These are phyloP conservation scores for Andrena trimmerana DNA, from an alignment of 2,888 invertebrate genomes.

Conservation along the genomic window DNA sequence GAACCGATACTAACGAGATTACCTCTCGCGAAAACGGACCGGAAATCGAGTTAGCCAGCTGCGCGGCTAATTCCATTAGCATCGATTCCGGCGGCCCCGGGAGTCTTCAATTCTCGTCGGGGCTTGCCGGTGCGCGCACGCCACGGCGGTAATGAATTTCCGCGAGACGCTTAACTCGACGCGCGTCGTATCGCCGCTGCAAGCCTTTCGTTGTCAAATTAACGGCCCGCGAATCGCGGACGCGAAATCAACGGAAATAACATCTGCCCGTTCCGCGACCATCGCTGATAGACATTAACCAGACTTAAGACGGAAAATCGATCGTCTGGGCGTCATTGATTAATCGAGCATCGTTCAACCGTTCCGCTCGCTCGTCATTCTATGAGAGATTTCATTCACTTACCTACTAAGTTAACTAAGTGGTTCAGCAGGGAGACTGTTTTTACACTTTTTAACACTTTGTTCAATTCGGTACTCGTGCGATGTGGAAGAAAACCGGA, in stretches of 20 bases:
- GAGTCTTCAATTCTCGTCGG: conserved; percentile 41
- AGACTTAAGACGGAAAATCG: too few relatives aligned
- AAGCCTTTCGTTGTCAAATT: conserved; percentile 46
- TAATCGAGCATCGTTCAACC: too few relatives aligned
- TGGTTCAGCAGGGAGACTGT: too few relatives aligned
- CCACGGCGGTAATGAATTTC: conserved; percentile 52
- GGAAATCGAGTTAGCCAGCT: conserved; percentile 69
- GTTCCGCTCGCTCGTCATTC: too few relatives aligned
- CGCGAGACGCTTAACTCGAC: conserved; percentile 48
- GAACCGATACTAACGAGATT: conserved; percentile 74
- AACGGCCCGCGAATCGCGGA: not conserved
- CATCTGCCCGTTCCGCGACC: not conserved
- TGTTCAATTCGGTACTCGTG: too few relatives aligned
- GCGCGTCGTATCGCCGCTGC: conserved; percentile 11
- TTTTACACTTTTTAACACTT: too few relatives aligned
- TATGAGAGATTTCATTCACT: too few relatives aligned
- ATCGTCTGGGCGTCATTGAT: too few relatives aligned
- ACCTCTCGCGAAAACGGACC: conserved; percentile 67
- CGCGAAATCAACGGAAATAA: not conserved
- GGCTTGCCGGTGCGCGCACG: not conserved
- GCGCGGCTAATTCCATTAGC: conserved; percentile 65
- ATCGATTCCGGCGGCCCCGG: conserved; percentile 55
- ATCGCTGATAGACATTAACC: too few relatives aligned
- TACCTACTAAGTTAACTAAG: too few relatives aligned
- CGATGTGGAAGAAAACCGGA: too few relatives aligned